Base-by-base conservation (phyloP, 2,113 vertebrate species). In the Pangasianodon hypophthalmus region DNA sequence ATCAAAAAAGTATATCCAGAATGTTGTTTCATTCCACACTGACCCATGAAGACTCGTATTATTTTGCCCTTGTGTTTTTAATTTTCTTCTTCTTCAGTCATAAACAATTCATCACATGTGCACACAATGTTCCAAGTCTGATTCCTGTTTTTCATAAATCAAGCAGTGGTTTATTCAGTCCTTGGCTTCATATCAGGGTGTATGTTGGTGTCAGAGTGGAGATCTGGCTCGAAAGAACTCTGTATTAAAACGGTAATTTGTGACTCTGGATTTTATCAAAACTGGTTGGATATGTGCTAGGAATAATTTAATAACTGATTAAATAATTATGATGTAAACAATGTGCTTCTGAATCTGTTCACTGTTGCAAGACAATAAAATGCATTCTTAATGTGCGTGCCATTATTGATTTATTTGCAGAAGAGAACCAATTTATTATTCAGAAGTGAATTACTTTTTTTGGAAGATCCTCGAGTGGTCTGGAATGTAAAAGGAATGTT, bases 61-160 rank as follows among this genome's bases (percentile, higher is more conserved):
- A 60, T 79, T 79, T 48, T 46, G 29, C 29, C 18, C 84, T 44
- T 77, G 77, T 81, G 73, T 81, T 90, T 67, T 75, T 62, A 14
- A 60, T 89, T 85, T 89, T 67, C 85, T 81, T 69, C 44, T 79
- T 52, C 37, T 86, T 29, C 46, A 80, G 46, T 89, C 58, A 54
- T 77, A 89, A 89, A 86, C 84, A 86, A 52, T 64, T 85, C 41
- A 56, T 89, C 56, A 52, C 82, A 77, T 62, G 67, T n/a, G 44
- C 14, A 29, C 7, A 24, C 32, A 84, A 4, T 69, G 41, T 71
- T 90, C 89, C 84, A 90, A 86, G 44, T 50, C 48, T 32, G 44
- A 82, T 91, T 88, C 26, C 86, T 64, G 75, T 86, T 88, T 89
- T 91, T 64, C 90, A 86, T 69, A 87, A 71, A 29, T 32, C 85